Evolutionary conservation across 2,888 invertebrate genomes (phyloP).

Genomic region (Pachliopta kotzebuea): DNA sequence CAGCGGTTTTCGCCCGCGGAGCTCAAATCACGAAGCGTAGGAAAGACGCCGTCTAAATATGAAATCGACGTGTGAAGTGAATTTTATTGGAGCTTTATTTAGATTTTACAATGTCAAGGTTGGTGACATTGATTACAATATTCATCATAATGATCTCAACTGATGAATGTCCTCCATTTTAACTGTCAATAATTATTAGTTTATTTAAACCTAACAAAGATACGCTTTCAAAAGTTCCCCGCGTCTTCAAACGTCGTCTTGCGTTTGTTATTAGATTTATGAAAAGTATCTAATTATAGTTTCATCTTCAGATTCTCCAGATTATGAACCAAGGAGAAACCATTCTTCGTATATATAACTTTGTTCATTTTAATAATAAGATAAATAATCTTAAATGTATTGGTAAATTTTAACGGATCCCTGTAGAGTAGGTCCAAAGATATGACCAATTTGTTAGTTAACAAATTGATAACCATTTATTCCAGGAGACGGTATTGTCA

Average conservation of each 20-base stretch:
- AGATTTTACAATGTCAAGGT: slow-evolving; percentile 39
- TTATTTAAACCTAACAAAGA: no score
- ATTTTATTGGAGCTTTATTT: slow-evolving; percentile 59
- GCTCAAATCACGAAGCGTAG: slow-evolving; percentile 42
- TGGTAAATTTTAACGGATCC: slow-evolving; percentile 45
- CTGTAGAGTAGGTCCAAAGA: slow-evolving; percentile 43
- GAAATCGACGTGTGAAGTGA: slow-evolving; percentile 57
- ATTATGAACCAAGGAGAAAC: no score
- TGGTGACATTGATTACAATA: slow-evolving; percentile 26
- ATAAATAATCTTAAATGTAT: background rate
- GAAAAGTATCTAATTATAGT: no score
- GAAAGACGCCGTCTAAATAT: slow-evolving; percentile 57
- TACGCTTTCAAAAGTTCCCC: no score
- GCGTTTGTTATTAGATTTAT: no score
- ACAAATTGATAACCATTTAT: slow-evolving; percentile 72
- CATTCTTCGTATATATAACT: no score
- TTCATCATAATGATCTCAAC: background rate
- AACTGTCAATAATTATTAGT: no score
- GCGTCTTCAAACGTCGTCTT: no score
- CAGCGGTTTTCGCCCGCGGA: slow-evolving; percentile 38
- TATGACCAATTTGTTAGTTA: slow-evolving; percentile 70
- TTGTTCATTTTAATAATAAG: no score
- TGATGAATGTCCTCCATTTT: no score
- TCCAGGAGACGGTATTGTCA: slow-evolving; percentile 35
- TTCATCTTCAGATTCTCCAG: no score